phyloP scores from a whole-genome alignment of 2,797 vertebrate species.

The Phataginus tricuspis region DNA sequence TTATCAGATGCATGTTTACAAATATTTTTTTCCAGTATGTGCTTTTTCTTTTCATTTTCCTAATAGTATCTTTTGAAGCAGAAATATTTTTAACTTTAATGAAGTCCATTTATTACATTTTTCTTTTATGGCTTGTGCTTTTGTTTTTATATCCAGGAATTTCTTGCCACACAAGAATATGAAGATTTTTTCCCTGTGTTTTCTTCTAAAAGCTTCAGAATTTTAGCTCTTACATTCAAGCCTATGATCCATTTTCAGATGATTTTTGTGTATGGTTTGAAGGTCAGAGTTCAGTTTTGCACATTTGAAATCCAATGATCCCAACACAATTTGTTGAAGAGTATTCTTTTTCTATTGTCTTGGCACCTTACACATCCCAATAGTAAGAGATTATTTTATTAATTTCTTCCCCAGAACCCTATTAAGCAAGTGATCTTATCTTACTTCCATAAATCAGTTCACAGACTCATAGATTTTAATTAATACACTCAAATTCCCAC shows the following conservation, averaged over 20 bases:
- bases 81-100: not conserved
- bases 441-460: not conserved
- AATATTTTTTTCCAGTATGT: not conserved
- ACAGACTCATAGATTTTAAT: not conserved
- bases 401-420: not conserved
- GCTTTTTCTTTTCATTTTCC: slow-evolving; percentile 33
- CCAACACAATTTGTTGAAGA: not conserved
- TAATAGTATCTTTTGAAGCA: not conserved
- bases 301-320: not conserved
- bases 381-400: not conserved
- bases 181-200: not conserved
- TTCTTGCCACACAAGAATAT: not conserved
- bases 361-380: not conserved
- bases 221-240: not conserved
- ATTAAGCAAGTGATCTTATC: not conserved
- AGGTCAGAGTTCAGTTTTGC: not conserved
- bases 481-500: not conserved
- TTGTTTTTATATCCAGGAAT: not conserved
- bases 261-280: not conserved
- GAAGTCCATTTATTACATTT: not conserved
- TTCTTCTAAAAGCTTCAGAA: not conserved
- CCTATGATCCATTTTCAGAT: not conserved
- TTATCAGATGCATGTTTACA: not conserved
- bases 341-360: not conserved
- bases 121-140: not conserved